These are phyloP conservation scores for Lepidurus arcticus DNA, from an alignment of 1,140 invertebrate species.

Conservation along the genomic window DNA sequence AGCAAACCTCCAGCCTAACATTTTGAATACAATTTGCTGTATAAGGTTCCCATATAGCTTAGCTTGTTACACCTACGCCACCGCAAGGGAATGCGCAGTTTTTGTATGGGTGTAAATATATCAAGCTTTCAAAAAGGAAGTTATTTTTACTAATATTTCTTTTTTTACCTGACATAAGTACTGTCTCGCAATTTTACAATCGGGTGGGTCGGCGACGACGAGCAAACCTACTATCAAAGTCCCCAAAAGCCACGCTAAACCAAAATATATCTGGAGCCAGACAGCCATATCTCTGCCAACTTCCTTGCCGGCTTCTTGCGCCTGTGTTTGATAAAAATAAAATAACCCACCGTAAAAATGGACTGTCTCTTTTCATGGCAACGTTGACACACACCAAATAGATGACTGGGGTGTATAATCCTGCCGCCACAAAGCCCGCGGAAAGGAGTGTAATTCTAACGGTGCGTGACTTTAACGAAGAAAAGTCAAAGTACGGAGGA, in stretches of 20 bases:
- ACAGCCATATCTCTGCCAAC: conserved; percentile 60
- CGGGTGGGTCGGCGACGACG: conserved; percentile 71
- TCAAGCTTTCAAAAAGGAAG: background rate
- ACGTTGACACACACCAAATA: conserved; percentile 26
- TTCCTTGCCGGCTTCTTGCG: conserved; percentile 57
- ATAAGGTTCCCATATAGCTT: no score
- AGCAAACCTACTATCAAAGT: conserved; percentile 73
- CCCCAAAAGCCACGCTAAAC: conserved; percentile 73
- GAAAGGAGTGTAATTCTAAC: conserved; percentile 75
- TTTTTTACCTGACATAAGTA: conserved; percentile 59
- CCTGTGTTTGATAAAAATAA: conserved; percentile 43
- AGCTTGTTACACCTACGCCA: no score
- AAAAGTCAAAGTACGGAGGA: conserved; percentile 78
- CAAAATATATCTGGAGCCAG: conserved; percentile 69
- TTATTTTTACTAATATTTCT: background rate
- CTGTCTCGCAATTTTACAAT: conserved; percentile 77
- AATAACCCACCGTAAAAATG: background rate
- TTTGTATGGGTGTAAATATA: no score
- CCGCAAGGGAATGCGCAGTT: no score
- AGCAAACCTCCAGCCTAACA: conserved; percentile 30
- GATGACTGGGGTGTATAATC: conserved; percentile 66
- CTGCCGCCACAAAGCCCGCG: conserved; percentile 68
- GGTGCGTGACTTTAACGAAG: conserved; percentile 72
- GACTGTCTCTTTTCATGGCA: conserved; percentile 10
- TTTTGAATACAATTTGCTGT: background rate